Evolutionary conservation across 64 coral and sea anemone species (phyloP), one percentile per base, ranked within the genome.

Genomic region (Orbicella faveolata): DNA sequence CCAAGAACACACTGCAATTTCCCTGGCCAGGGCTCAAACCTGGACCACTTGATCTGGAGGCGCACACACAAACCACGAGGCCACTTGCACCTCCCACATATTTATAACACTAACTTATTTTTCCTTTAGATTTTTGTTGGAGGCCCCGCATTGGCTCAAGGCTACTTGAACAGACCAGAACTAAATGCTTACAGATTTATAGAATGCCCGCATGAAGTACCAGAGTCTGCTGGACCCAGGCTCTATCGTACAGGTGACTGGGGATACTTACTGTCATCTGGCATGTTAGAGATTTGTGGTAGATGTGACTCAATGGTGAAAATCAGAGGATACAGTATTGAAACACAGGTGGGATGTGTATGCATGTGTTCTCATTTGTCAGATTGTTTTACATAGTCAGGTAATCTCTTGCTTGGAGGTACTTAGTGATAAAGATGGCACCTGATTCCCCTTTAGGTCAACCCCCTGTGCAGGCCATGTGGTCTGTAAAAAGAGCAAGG

Each of bases 231-330:
- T 36, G 95, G 95, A 1, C 76, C 88, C 18, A 84, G 88, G 17
- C 37, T 97, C 79, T 97, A 97, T 66, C 90, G 86, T 59, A 97
- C 95, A 14, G 95, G 95, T 23, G 95, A 97, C 92, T 97, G 95
- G 95, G 95, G 95, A 33, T 97, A 97, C 66, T 80, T 91, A 70
- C 74, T 97, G 14, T 97, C 95, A 55, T 94, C 68, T 74, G 95
- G 95, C 2, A 34, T 79, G 33, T 68, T 97, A 41, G 95, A 97
- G 89, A 97, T 97, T 17, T 97, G 95, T 77, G 95, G 95, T 8
- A 77, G 95, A 17, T 97, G 95, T 94, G 95, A 97, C 67, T 91
- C 95, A 19, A 91, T 97, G 95, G 95, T 97, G 48, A 97, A 97
- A 82, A 94, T 97, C 25, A 82, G 95, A 88, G 95, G 95, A 85